Evolutionary conservation across 2,797 vertebrate species (phyloP).

Genomic region (Eospalax fontanierii): DNA sequence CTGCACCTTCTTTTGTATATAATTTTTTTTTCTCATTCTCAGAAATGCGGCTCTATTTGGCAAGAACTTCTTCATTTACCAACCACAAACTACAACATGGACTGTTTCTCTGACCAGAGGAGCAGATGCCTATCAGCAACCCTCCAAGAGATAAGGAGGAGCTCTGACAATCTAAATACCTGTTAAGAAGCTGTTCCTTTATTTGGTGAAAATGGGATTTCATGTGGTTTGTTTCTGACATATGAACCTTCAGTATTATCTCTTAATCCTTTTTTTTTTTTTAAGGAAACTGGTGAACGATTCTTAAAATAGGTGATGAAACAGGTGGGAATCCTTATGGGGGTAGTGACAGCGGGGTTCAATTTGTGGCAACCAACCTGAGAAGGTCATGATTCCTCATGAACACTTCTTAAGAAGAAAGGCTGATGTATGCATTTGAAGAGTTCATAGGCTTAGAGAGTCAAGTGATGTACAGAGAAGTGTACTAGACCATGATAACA

Average conservation of each 20-base stretch:
- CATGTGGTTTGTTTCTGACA: background rate
- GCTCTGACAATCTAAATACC: background rate
- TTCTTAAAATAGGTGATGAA: background rate
- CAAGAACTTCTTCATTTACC: background rate
- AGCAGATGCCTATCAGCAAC: background rate
- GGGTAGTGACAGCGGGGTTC: background rate
- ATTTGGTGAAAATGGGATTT: background rate
- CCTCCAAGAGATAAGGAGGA: background rate
- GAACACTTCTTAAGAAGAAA: background rate
- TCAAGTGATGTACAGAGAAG: background rate
- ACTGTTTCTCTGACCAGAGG: background rate
- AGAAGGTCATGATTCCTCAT: background rate
- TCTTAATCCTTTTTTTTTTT: background rate
- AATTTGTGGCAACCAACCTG: accelerated
- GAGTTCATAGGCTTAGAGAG: background rate
- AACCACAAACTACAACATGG: background rate
- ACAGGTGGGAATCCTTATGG: background rate
- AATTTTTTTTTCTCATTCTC: background rate
- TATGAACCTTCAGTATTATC: background rate
- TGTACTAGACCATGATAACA: background rate
- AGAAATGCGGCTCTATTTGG: background rate
- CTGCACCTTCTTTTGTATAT: background rate
- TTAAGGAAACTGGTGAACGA: background rate
- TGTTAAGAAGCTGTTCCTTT: background rate
- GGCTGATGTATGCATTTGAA: background rate